Base-by-base conservation (phyloP, 1,140 invertebrate species). In the Drosophila jambulina region DNA sequence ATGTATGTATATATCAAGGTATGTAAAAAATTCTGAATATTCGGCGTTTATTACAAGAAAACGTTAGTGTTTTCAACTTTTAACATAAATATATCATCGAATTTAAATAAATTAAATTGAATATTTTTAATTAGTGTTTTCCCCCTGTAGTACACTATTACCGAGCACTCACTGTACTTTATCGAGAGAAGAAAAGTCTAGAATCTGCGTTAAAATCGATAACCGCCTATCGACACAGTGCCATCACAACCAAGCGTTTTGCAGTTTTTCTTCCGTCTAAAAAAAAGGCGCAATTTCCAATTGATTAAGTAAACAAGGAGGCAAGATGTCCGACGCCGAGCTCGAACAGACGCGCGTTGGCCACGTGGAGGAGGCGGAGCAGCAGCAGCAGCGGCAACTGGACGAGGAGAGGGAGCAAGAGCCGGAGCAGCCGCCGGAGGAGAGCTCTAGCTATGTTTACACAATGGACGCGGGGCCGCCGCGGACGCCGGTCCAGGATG, bases 401-500 rank as follows among this genome's bases (percentile, higher is more conserved):
- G 13, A 29, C 17, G 2, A 19, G 17, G 46, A 65, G 9, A 34
- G 53, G 19, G 25, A 48, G 8, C 32, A 3, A 10, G 58, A 68
- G 53, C 34, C 9, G 2, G 53, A 56, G 2, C 48, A 36, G 13
- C 62, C 42, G 27, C 23, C 49, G n/a, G 45, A 32, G 23, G 53
- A 64, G 10, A 17, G 21, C 19, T 38, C 53, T 2, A 25, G 32
- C 19, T 21, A 61, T 17, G 69, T 10, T 13, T 56, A 45, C 29
- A 36, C 32, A 42, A 38, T 32, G 27, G 40, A 40, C n/a, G 42
- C 32, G 32, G 32, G 36, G n/a, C 54, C 58, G 8, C 78, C 68
- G 9, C 75, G 54, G n/a, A 78, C 82, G n/a, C 78, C 82, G 27
- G 78, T 62, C 4, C 49, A 71, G 6, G 78, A 82, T 67, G 61